Evolutionary conservation across 2,888 invertebrate species (phyloP).

Genomic region (Leucoptera coffeella): DNA sequence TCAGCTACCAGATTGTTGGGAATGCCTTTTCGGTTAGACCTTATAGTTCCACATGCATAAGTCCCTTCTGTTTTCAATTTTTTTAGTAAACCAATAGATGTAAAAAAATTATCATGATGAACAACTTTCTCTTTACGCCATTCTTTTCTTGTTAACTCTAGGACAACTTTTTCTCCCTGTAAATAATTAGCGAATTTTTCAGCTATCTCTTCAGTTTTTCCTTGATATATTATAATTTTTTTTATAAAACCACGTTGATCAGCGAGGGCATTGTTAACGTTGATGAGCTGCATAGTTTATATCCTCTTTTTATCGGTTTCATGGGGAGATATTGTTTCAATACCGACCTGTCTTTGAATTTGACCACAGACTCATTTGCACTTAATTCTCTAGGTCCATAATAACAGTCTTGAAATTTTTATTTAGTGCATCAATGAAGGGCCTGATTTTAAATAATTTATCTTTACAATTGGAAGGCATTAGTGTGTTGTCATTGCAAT

Average conservation of each 20-base stretch:
- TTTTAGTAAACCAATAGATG: conserved; percentile 9
- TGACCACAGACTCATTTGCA: conserved; percentile 10
- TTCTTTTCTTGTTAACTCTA: conserved; percentile 8
- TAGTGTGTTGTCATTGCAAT: neutral
- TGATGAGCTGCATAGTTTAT: conserved; percentile 10
- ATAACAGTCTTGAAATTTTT: conserved; percentile 1
- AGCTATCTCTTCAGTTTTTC: conserved; percentile 8
- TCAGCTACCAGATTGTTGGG: conserved; percentile 8
- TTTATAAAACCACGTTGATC: conserved; percentile 7
- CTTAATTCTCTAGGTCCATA: conserved; percentile 9
- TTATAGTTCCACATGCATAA: neutral
- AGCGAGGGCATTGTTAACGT: too few species aligned
- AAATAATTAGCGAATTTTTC: conserved; percentile 6
- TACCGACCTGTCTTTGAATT: conserved; percentile 9
- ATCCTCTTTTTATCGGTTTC: conserved; percentile 14
- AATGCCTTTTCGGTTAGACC: conserved; percentile 6
- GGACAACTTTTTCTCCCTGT: conserved; percentile 7
- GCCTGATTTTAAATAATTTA: conserved; percentile 2
- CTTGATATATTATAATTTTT: conserved; percentile 8
- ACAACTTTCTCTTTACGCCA: conserved; percentile 7
- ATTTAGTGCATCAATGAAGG: conserved; percentile 2
- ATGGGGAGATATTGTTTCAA: conserved; percentile 13
- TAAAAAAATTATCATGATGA: conserved; percentile 9
- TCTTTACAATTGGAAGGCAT: conserved; percentile 1
- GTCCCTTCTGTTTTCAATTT: conserved; percentile 7